Evolutionary conservation across 2,113 vertebrate species (phyloP).

Genomic region (Sciurus niger): DNA sequence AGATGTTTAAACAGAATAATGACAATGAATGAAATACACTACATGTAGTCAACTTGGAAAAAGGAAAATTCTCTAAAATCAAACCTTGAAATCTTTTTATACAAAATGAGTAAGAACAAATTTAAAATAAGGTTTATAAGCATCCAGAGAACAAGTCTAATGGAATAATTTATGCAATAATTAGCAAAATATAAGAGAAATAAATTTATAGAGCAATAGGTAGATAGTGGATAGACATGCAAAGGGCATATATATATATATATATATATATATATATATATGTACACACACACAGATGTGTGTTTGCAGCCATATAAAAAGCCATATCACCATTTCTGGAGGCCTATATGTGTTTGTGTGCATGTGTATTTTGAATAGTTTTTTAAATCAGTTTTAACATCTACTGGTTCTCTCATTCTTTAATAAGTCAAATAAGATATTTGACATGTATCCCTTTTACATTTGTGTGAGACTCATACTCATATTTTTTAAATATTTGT

Average conservation of each 20-base stretch:
- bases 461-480: not conserved
- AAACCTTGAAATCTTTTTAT: not conserved
- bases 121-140: not conserved
- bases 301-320: not conserved
- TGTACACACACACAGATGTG: not conserved
- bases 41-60: not conserved
- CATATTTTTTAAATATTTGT: not conserved
- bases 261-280: not conserved
- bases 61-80: not conserved
- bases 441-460: not conserved
- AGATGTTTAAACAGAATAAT: not conserved
- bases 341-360: no score
- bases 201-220: not conserved
- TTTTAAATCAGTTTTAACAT: not conserved
- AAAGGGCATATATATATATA: not conserved
- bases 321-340: not conserved
- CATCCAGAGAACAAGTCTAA: not conserved
- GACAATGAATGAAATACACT: not conserved
- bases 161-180: not conserved
- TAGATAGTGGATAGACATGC: not conserved
- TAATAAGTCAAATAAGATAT: not conserved
- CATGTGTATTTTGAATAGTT: not conserved
- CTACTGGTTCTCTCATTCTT: not conserved
- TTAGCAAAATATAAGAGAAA: not conserved
- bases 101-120: constrained; percentile 34